Base-by-base conservation (phyloP, 2,888 invertebrate species). In the Griposia aprilina region DNA sequence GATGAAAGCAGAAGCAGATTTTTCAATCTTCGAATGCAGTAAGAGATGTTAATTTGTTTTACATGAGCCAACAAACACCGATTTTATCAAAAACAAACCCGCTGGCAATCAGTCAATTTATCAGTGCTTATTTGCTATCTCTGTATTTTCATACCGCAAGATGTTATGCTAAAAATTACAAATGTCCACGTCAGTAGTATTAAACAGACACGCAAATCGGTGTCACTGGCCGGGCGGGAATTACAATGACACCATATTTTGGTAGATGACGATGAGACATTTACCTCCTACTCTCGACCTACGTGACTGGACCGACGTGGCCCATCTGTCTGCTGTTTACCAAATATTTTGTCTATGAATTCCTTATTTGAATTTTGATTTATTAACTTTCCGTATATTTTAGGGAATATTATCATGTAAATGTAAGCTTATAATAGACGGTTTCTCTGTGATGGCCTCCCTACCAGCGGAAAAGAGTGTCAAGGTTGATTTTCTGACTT, bases 261-360 rank as follows among this genome's bases (percentile, higher is more conserved):
- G 74, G 68, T 17, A 72, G 68, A 81, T 87, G 86, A 88, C 86
- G 45, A 30, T 36, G 48, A 70, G 52, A 41, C 74, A 8, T 80
- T 82, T 65, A 72, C 82, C 80, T 63, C 89, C 89, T 78, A 89
- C 88, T 82, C 72, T 41, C 81, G 69, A 76, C 76, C 78, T 88
- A 88, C 89, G 88, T 84, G 88, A 70, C 62, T 41, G 26, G n/a
- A 67, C 50, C 69, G 66, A 76, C 87, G 81, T 78, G 71, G 67
- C 26, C 74, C 68, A 71, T 36, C 50, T 52, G 50, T 66, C 45
- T 69, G 71, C 30, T 50, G 26, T 63, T 78, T 36, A 8, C 55
- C 50, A 76, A 65, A 66, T 59, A 63, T 72, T 41, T 80, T 82
- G 70, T 65, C 77, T 77, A 30, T 36, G 71, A 72, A 69, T 83